A percentile compares a stretch with the other conserved stretches of the same genome.
Evolutionary conservation across 2,888 invertebrate species (phyloP).

Genomic region (Athetis lepigone): DNA sequence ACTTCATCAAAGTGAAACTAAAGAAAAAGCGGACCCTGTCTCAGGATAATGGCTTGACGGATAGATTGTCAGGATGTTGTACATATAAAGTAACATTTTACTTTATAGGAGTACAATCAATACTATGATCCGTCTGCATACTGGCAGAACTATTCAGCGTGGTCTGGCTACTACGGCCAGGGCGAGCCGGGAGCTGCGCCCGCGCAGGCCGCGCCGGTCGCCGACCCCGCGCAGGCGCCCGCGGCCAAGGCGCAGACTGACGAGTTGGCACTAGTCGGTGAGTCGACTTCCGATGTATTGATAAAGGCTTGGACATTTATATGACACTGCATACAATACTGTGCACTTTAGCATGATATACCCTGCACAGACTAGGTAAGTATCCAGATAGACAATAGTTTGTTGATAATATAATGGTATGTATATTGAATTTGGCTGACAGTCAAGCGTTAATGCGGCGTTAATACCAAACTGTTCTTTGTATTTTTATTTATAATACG

Average conservation of each 20-base stretch:
- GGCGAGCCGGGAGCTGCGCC: slow-evolving; percentile 90
- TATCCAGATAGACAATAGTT: too few species aligned
- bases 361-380: too few species aligned
- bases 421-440: too few species aligned
- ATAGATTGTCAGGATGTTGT: slow-evolving; percentile 48
- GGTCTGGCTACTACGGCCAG: slow-evolving; percentile 94
- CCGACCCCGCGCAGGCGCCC: slow-evolving; percentile 76
- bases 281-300: slow-evolving; percentile 56
- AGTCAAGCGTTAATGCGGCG: too few species aligned
- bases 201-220: slow-evolving; percentile 63
- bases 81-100: slow-evolving; percentile 53
- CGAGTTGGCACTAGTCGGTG: slow-evolving; percentile 94
- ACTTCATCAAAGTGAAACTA: slow-evolving; percentile 20
- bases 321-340: too few species aligned
- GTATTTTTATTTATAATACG: too few species aligned
- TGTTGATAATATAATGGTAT: too few species aligned
- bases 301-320: neutral
- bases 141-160: slow-evolving; percentile 96
- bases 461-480: too few species aligned
- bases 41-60: slow-evolving; percentile 43
- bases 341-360: too few species aligned
- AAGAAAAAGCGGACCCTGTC: slow-evolving; percentile 44
- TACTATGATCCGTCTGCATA: slow-evolving; percentile 96
- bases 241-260: slow-evolving; percentile 89
- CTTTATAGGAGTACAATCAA: slow-evolving; percentile 92